A percentile compares a stretch with the other conserved stretches of the same genome.
These are phyloP conservation scores for Gymnarchus niloticus DNA, from an alignment of 2,113 vertebrate species.

Conservation along the genomic window DNA sequence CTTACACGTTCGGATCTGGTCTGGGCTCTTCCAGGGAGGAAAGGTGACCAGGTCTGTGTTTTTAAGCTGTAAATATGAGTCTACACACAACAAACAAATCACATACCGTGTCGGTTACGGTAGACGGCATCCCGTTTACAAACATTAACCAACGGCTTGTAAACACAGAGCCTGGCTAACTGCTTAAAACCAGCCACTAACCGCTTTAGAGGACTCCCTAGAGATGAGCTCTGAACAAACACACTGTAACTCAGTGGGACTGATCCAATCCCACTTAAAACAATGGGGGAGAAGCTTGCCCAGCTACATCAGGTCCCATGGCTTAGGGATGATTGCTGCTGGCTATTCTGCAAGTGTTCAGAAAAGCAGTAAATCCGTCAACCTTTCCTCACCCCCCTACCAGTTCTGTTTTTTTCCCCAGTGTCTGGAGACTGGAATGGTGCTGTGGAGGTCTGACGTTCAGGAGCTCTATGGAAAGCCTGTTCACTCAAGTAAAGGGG, in stretches of 20 bases:
- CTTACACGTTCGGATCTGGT: neutral
- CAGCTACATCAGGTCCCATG: neutral
- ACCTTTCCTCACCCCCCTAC: neutral
- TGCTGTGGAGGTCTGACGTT: neutral
- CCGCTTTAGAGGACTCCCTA: neutral
- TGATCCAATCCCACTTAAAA: neutral
- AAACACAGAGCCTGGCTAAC: neutral
- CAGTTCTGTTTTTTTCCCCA: neutral
- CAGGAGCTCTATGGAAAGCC: neutral
- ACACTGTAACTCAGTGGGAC: neutral
- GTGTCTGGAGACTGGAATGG: too few relatives aligned
- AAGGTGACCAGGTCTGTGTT: neutral
- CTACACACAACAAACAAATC: neutral
- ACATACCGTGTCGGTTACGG: neutral
- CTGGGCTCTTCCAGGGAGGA: too few relatives aligned
- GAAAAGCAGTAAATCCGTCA: neutral
- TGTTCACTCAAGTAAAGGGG: neutral
- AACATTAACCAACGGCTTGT: neutral
- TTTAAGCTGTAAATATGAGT: neutral
- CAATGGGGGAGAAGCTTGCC: neutral
- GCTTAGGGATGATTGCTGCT: neutral
- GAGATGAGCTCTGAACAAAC: neutral
- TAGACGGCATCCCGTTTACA: neutral
- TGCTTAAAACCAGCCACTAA: neutral
- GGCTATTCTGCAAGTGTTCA: neutral